A percentile compares a stretch with the other conserved stretches of the same genome.
Evolutionary conservation across 2,888 invertebrate species (phyloP).

Genomic region (Punctoribates punctum): DNA sequence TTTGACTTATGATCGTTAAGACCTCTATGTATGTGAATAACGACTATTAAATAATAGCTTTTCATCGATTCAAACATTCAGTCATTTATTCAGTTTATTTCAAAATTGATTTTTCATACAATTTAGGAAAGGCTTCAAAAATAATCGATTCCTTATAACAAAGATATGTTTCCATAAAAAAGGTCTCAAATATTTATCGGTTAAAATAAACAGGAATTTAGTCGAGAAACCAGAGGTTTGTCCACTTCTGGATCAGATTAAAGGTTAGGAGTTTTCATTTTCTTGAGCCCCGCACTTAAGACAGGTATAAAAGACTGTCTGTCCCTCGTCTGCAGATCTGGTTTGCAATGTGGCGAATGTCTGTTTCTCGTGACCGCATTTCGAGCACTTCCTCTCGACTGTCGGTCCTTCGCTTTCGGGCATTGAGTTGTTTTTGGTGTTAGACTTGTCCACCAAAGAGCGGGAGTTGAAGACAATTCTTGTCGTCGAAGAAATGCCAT

Average conservation of each 20-base stretch:
- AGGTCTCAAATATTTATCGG: too few relatives aligned
- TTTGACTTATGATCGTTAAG: too few relatives aligned
- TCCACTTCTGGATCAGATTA: neutral
- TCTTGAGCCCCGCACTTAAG: conserved; percentile 65
- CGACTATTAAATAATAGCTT: too few relatives aligned
- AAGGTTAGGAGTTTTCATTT: conserved; percentile 45
- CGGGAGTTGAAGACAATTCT: conserved; percentile 40
- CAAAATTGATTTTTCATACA: too few relatives aligned
- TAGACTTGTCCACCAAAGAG: neutral
- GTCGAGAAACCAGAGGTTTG: too few relatives aligned
- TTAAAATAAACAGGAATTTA: too few relatives aligned
- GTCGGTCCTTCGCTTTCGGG: conserved; percentile 40
- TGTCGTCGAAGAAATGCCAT: conserved; percentile 39
- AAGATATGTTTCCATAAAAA: too few relatives aligned
- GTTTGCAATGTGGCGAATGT: conserved; percentile 91
- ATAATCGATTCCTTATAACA: too few relatives aligned
- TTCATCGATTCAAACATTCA: too few relatives aligned
- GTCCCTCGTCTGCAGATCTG: conserved; percentile 97
- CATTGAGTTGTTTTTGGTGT: neutral
- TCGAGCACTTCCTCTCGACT: conserved; percentile 62
- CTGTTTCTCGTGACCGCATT: conserved; percentile 82
- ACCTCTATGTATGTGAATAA: too few relatives aligned
- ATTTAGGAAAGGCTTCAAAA: too few relatives aligned
- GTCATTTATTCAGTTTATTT: too few relatives aligned
- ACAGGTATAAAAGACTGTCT: conserved; percentile 97